These are phyloP conservation scores for Macropus fuliginosus DNA, from an alignment of 2,797 vertebrate species.

Conservation along the genomic window DNA sequence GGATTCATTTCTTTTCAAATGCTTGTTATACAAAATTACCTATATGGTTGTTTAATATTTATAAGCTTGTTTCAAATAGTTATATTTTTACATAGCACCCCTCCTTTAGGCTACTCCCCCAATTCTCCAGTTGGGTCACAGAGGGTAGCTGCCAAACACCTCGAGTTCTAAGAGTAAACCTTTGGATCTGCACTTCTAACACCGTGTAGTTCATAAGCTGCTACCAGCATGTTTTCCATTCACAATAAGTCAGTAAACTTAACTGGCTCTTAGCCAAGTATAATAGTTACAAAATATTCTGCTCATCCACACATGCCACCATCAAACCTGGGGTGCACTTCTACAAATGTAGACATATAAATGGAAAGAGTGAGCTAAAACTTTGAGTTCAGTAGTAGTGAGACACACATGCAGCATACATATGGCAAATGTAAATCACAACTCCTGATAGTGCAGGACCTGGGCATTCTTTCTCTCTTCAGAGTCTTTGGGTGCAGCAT, in stretches of 20 bases:
- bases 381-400: background rate
- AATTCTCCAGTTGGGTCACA: background rate
- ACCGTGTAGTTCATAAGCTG: background rate
- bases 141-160: background rate
- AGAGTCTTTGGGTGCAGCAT: background rate
- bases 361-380: background rate
- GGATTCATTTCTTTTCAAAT: conserved; percentile 6
- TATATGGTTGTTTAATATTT: background rate
- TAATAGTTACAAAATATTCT: background rate
- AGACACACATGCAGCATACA: background rate
- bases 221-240: background rate
- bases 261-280: background rate
- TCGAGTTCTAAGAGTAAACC: background rate
- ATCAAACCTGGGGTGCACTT: background rate
- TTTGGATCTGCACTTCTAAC: background rate
- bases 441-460: background rate
- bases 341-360: background rate
- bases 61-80: background rate
- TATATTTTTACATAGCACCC: background rate
- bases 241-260: background rate
- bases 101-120: background rate
- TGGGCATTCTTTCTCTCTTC: background rate
- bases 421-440: background rate
- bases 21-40: background rate
- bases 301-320: background rate